Evolutionary conservation across 2,113 vertebrate genomes (phyloP).

Genomic region (Megaleporinus macrocephalus): DNA sequence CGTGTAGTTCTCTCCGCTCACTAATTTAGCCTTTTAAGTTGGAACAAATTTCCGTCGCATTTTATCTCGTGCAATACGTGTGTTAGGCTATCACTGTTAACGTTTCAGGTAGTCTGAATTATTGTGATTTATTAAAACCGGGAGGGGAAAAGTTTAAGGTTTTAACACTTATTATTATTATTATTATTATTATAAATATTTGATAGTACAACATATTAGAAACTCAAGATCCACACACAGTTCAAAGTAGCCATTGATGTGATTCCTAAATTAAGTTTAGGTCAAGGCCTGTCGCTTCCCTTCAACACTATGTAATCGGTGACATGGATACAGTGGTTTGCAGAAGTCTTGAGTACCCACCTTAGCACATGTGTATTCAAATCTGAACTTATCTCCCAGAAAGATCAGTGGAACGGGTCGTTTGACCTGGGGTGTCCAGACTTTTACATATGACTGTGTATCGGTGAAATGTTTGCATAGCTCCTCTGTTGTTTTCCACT

Average conservation of each 20-base stretch:
- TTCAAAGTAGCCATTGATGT: no score
- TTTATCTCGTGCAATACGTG: conserved; percentile 17
- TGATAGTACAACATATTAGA: background rate
- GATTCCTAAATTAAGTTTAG: background rate
- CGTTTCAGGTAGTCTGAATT: conserved; percentile 23
- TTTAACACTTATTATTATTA: background rate
- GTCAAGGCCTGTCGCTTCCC: background rate
- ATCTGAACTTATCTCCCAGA: no score
- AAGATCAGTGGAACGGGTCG: no score
- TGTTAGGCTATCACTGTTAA: conserved; percentile 33
- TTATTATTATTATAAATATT: background rate
- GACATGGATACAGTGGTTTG: no score
- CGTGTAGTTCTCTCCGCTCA: background rate
- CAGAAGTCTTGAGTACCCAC: no score
- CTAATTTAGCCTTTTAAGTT: conserved; percentile 14
- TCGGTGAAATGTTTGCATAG: background rate
- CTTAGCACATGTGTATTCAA: no score
- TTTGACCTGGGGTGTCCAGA: no score
- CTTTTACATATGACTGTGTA: no score
- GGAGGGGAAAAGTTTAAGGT: background rate
- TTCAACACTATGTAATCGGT: no score
- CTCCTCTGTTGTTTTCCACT: background rate
- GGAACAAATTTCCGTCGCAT: background rate
- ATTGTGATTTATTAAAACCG: background rate
- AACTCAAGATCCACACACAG: background rate